A percentile compares a stretch with the other conserved stretches of the same genome.
These are phyloP conservation scores for Odontesthes bonariensis DNA, from an alignment of 2,113 vertebrate genomes.

Conservation along the genomic window DNA sequence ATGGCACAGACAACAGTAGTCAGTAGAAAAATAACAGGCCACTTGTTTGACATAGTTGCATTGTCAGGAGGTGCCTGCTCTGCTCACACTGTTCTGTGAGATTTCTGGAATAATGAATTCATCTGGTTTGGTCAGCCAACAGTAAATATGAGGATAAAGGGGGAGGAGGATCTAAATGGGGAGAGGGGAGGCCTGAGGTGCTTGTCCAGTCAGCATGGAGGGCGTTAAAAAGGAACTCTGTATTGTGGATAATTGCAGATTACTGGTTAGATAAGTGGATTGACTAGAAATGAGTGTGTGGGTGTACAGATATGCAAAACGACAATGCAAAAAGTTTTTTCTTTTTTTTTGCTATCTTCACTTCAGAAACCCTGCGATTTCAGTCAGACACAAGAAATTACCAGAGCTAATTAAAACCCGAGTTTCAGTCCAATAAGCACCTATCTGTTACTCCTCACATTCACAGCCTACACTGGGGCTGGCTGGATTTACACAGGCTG, in stretches of 20 bases:
- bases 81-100: conserved; percentile 36
- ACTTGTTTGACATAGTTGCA: conserved; percentile 34
- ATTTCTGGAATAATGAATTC: conserved; percentile 67
- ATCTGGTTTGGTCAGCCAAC: conserved; percentile 62
- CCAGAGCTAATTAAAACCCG: conserved; percentile 25
- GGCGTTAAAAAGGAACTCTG: conserved; percentile 49
- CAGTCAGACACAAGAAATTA: conserved; percentile 39
- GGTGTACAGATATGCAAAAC: conserved; percentile 43
- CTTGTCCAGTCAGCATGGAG: conserved; percentile 57
- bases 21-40: conserved; percentile 30
- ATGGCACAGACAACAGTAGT: conserved; percentile 21
- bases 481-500: conserved; percentile 44
- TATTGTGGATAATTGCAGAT: conserved; percentile 68
- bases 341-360: not conserved
- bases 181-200: conserved; percentile 44
- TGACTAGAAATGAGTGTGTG: conserved; percentile 39
- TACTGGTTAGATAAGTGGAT: conserved; percentile 69
- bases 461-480: conserved; percentile 27
- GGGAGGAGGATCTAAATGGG: conserved; percentile 36
- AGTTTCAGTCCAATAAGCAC: conserved; percentile 37
- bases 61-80: conserved; percentile 47
- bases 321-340: not conserved
- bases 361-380: conserved; percentile 23
- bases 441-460: conserved; percentile 42
- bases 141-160: conserved; percentile 46